Evolutionary conservation across 2,797 vertebrate genomes (phyloP).

Genomic region (Oceanodroma leucorhoa): DNA sequence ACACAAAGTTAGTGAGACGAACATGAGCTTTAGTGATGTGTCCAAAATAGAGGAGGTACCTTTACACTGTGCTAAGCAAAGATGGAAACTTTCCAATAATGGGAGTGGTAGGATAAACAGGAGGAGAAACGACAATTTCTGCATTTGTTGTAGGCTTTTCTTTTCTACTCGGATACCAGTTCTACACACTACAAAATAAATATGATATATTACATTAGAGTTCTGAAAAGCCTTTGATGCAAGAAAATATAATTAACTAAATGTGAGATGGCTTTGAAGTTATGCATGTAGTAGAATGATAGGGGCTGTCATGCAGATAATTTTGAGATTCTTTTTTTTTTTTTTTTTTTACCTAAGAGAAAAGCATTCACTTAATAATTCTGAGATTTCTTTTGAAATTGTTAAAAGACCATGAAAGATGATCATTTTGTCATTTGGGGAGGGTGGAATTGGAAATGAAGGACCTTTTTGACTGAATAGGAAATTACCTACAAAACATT

Average conservation of each 20-base stretch:
- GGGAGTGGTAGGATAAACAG: not conserved
- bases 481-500: not conserved
- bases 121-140: not conserved
- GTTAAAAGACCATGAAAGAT: not conserved
- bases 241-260: conserved; percentile 17
- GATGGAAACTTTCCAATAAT: not conserved
- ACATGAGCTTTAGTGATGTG: not conserved
- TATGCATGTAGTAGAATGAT: not conserved
- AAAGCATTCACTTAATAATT: not conserved
- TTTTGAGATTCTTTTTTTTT: not conserved
- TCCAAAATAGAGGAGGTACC: not conserved
- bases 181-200: not conserved
- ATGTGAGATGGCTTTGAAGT: conserved; percentile 20
- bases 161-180: not conserved
- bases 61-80: not conserved
- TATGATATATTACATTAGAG: not conserved
- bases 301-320: not conserved
- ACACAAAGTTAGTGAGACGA: accelerated
- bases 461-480: not conserved
- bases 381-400: not conserved
- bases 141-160: not conserved
- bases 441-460: not conserved
- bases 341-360: not conserved
- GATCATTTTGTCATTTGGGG: not conserved
- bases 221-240: conserved; percentile 7